Evolutionary conservation across 2,797 vertebrate species (phyloP), one percentile per base, ranked within the genome.

Genomic region (Pangasius sanitwongsei): DNA sequence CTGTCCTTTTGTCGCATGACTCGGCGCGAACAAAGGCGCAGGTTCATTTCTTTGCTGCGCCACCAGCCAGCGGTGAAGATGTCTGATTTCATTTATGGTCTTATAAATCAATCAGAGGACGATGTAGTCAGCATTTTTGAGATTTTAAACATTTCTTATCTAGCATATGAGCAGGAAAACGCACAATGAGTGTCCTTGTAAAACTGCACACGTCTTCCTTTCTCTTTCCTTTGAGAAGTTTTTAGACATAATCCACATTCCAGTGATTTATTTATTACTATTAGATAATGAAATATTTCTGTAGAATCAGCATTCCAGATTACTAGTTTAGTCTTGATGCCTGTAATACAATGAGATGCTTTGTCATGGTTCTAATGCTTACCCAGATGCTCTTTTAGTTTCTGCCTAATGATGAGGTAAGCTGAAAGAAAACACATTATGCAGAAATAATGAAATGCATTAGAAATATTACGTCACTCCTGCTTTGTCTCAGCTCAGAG

Each of bases 11-110:
- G 81, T 83, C 81, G 34, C 67, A 83, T 74, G 87, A 28, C n/a
- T 74, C 78, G 12, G 34, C 50, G 41, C 20, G 65, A 74, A 87
- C 74, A 87, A 90, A 87, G 86, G 67, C 59, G n/a, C 86, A 61
- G 74, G 63, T 78, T 87, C 25, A 55, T 78, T 80, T 61, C 31
- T 37, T 80, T 70, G 23, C 89, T 90, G 86, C 81, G 81, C 86
- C 86, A 87, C 16, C 16, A 85, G 70, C 37, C 55, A 86, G 82
- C 25, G 31, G 59, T 83, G 81, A 15, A 25, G 34, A 67, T 53
- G 83, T 34, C 83, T 20, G 63, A 50, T 5, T 69, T 50, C 13
- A 48, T 83, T 44, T n/a, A 18, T 48, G 7, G 4, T 1, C 65
- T 37, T 55, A 53, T 2, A 31, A 25, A 37, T 13, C 0, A 70